Base-by-base conservation (phyloP, 2,888 invertebrate genomes). In the Celastrina argiolus region DNA sequence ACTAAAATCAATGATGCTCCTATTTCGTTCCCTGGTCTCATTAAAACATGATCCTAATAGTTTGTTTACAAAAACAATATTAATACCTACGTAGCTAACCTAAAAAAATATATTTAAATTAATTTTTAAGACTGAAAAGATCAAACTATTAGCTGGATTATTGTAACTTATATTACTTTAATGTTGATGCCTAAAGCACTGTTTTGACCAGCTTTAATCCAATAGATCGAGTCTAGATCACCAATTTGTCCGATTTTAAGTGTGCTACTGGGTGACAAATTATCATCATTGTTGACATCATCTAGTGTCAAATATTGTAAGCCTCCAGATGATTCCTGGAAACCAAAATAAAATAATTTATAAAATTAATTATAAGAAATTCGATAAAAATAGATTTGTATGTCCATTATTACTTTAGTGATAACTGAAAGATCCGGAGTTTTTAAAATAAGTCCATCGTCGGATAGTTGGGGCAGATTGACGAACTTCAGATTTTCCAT, bases 1-100 rank as follows among this genome's bases (percentile, higher is more conserved):
- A 45, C 64, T 64, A 45, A 64, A 64, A 28, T 64, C 64, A 14
- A 45, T 28, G 6, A 18, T n/a, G 5, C 28, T 42, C 14, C 26
- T 28, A 16, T 45, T 28, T 16, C 16, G 16, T 42, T 45, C 31
- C n/a, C 16, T 28, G 16, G 7, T 8, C 1, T 64, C 42, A 6
- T 31, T n/a, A 8, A 64, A 14, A 28, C 14, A 3, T 16, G 16
- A 42, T 56, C 28, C 56, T 28, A 56, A 28, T 26, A 28, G 22
- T 16, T 45, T 42, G 3, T 42, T 64, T 5, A 64, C 63, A 42
- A n/a, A 16, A 64, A 28, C 45, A 14, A 28, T 31, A 18, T 64
- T 64, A 16, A 64, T 10, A 5, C 64, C 64, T 16, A 31, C 28
- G 31, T 45, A 45, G 31, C 28, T n/a, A 18, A 64, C 31, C 64